A percentile compares a stretch with the other conserved stretches of the same genome.
Evolutionary conservation across 2,888 invertebrate genomes (phyloP).

Genomic region (Yponomeuta malinellus): DNA sequence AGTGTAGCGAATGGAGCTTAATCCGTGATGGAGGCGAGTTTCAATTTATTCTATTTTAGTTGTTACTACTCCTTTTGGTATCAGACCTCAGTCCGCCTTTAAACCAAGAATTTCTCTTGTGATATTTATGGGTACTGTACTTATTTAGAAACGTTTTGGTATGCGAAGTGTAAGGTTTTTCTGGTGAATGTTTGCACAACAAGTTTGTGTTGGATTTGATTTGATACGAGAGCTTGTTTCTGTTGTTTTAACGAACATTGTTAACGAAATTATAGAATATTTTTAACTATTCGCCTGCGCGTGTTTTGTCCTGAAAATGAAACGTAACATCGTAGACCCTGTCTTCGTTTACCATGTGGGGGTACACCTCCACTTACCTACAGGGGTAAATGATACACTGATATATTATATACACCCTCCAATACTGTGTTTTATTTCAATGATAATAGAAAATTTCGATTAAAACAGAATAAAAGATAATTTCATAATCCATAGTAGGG

Average conservation of each 20-base stretch:
- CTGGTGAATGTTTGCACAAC: neutral
- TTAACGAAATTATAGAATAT: neutral
- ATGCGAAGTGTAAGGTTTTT: neutral
- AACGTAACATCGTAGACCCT: no score
- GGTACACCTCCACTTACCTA: no score
- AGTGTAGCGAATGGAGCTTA: slow-evolving; percentile 54
- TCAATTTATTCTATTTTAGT: slow-evolving; percentile 51
- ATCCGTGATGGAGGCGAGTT: slow-evolving; percentile 59
- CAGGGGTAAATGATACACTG: no score
- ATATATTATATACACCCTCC: no score
- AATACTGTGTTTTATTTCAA: no score
- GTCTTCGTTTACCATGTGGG: no score
- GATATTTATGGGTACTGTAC: neutral
- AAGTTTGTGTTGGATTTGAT: neutral
- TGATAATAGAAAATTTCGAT: no score
- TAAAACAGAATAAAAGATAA: no score
- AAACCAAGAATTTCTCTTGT: neutral
- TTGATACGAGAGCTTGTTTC: neutral
- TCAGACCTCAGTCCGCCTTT: neutral
- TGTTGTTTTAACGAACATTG: neutral
- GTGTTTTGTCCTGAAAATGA: no score
- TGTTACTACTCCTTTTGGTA: slow-evolving; percentile 9
- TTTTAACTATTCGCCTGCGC: neutral
- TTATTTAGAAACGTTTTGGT: neutral
- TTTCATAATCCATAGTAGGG: no score